These are phyloP conservation scores for Micronisus gabar DNA, from an alignment of 2,113 vertebrate species.

Conservation along the genomic window DNA sequence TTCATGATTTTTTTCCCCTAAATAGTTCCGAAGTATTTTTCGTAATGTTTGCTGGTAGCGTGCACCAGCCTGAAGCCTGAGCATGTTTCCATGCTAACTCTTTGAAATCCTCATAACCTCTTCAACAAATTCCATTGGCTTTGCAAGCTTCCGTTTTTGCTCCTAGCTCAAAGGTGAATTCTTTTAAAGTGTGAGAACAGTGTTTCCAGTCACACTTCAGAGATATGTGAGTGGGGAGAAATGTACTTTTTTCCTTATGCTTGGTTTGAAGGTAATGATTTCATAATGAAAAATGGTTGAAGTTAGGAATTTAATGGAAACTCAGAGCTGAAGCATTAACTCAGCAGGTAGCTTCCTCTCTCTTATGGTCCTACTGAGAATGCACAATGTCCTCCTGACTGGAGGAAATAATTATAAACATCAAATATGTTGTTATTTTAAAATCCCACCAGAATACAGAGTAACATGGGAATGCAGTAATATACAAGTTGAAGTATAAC, in stretches of 20 bases:
- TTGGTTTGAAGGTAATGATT: slow-evolving; percentile 9
- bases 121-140: neutral
- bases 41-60: neutral
- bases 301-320: slow-evolving; percentile 28
- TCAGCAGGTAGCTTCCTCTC: slow-evolving; percentile 34
- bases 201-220: neutral
- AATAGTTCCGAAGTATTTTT: neutral
- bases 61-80: neutral
- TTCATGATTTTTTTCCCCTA: neutral
- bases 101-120: neutral
- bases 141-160: neutral
- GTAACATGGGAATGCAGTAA: neutral
- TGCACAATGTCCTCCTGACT: neutral
- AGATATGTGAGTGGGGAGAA: neutral
- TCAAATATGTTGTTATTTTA: neutral
- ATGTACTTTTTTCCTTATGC: neutral
- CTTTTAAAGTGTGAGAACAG: neutral
- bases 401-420: slow-evolving; percentile 21
- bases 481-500: neutral
- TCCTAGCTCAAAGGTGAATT: neutral
- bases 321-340: slow-evolving; percentile 15
- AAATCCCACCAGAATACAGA: neutral
- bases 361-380: neutral
- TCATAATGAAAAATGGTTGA: neutral
- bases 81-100: neutral